Evolutionary conservation across 2,888 invertebrate genomes (phyloP).

Genomic region (Schrankia costaestrigalis): DNA sequence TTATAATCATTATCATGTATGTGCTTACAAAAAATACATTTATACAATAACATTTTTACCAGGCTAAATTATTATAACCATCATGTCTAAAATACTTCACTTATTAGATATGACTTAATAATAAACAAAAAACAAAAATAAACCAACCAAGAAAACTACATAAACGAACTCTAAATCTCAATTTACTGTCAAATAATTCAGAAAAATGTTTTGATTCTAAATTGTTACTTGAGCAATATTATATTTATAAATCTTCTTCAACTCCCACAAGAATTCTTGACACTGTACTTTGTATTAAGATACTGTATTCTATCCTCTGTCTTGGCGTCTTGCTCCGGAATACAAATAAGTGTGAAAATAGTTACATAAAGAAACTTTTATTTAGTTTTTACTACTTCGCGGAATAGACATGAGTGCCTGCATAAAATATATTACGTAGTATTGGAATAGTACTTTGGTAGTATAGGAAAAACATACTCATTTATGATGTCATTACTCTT

Average conservation of each 20-base stretch:
- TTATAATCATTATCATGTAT: too few species aligned
- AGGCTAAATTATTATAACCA: too few species aligned
- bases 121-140: too few species aligned
- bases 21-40: too few species aligned
- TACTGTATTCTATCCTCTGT: slow-evolving; percentile 5
- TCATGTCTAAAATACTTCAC: too few species aligned
- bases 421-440: slow-evolving; percentile 16
- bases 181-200: too few species aligned
- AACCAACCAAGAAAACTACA: too few species aligned
- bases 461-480: slow-evolving; percentile 2
- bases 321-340: slow-evolving; percentile 13
- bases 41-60: too few species aligned
- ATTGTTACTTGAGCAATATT: neutral
- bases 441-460: slow-evolving; percentile 5
- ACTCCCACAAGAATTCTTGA: neutral
- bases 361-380: slow-evolving; percentile 23
- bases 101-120: too few species aligned
- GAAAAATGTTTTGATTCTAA: neutral
- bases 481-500: neutral
- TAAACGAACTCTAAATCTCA: too few species aligned
- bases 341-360: slow-evolving; percentile 28
- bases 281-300: slow-evolving; percentile 5
- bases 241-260: slow-evolving; percentile 1
- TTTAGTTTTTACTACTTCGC: slow-evolving; percentile 24
- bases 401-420: slow-evolving; percentile 16